Percentiles rank a stretch among this genome's conserved stretches.
phyloP scores from a whole-genome alignment of 2,888 invertebrate genomes.

The Agriopis marginaria region DNA sequence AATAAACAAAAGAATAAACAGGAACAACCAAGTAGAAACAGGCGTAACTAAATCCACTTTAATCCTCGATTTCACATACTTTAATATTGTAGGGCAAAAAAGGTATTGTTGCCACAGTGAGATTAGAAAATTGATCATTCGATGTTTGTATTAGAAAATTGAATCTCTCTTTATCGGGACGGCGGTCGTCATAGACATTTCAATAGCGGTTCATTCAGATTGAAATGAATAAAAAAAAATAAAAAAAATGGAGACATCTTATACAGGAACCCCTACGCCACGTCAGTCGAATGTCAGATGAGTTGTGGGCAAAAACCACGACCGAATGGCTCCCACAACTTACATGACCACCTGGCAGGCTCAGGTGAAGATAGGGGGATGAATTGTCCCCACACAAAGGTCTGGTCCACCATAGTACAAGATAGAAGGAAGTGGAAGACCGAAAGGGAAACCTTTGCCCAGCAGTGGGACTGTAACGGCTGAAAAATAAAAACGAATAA shows the following conservation, averaged over 20 bases:
- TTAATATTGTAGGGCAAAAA: slow-evolving; percentile 12
- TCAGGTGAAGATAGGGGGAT: no score
- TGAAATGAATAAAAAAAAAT: not conserved
- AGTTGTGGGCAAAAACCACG: no score
- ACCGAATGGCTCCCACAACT: no score
- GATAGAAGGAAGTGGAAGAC: no score
- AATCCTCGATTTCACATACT: slow-evolving; percentile 18
- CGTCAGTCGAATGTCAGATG: no score
- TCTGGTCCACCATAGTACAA: no score
- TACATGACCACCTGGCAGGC: no score
- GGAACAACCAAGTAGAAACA: not conserved
- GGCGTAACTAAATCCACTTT: slow-evolving; percentile 1
- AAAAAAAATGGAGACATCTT: not conserved
- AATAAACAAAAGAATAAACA: not conserved
- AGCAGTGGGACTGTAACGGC: no score
- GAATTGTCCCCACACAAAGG: no score
- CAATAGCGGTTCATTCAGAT: slow-evolving; percentile 25
- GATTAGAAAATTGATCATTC: slow-evolving; percentile 31
- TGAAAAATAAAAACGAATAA: no score
- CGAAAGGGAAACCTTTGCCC: no score
- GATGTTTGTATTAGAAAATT: slow-evolving; percentile 34
- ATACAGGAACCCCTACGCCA: no score
- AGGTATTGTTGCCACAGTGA: slow-evolving; percentile 21
- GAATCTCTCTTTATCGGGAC: slow-evolving; percentile 21
- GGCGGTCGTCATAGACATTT: slow-evolving; percentile 12